phyloP scores from a whole-genome alignment of 1,140 invertebrate genomes.

The Chironomus tepperi region DNA sequence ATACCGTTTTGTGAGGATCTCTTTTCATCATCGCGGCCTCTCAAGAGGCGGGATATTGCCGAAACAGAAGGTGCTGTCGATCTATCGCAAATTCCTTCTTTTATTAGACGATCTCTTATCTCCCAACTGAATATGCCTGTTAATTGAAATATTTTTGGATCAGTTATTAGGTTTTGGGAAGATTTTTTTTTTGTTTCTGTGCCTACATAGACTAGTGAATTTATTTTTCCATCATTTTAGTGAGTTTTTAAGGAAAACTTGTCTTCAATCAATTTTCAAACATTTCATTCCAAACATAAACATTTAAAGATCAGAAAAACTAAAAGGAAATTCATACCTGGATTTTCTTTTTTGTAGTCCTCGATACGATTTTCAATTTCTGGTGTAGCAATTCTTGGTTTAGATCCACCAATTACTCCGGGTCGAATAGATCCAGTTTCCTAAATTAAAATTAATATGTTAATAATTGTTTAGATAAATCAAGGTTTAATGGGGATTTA shows the following conservation, averaged over 20 bases:
- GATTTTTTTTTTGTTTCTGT: background rate
- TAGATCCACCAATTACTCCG: constrained; percentile 71
- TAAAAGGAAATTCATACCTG: constrained; percentile 42
- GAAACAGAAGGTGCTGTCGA: constrained; percentile 72
- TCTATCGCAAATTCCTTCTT: constrained; percentile 72
- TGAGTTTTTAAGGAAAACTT: too few relatives aligned
- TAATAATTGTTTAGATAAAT: background rate
- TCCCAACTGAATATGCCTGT: constrained; percentile 74
- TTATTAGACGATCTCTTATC: constrained; percentile 74
- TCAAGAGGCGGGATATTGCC: constrained; percentile 73
- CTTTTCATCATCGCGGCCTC: constrained; percentile 58
- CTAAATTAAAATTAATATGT: constrained; percentile 35
- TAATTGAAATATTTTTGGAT: too few relatives aligned
- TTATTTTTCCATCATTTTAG: too few relatives aligned
- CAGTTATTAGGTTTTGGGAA: too few relatives aligned
- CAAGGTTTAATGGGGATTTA: too few relatives aligned
- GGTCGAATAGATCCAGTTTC: constrained; percentile 77
- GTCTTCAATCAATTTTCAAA: too few relatives aligned
- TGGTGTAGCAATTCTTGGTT: constrained; percentile 66
- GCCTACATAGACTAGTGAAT: background rate
- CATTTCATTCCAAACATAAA: too few relatives aligned
- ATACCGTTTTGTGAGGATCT: constrained; percentile 33
- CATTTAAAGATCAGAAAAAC: too few relatives aligned
- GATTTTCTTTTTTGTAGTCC: constrained; percentile 78
- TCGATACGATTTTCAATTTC: constrained; percentile 77